Base-by-base conservation (phyloP, 1,140 invertebrate species). In the Hermetia illucens region DNA sequence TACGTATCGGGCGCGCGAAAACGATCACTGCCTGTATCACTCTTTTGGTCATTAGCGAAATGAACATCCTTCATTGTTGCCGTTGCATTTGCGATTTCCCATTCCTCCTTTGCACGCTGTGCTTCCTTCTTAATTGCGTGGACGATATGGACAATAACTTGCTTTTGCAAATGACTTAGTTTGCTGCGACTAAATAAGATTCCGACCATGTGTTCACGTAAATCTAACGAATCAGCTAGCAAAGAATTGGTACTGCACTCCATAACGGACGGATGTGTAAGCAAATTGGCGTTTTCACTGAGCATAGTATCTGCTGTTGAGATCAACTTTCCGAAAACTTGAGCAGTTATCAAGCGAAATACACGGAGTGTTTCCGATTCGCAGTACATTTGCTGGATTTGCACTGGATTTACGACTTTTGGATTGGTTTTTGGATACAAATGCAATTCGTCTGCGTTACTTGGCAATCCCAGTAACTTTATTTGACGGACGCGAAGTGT, bases 171-270 rank as follows among this genome's bases (percentile, higher is more conserved):
- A 53, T 93, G 84, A 0, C 89, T 94, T 1, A 97, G 65, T 60
- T 94, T 94, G 52, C 85, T 91, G 31, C 89, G 72, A 46, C 87
- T 91, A 61, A 96, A 97, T 12, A 97, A 65, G 46, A 97, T 96
- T 35, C 91, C 91, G 15, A 96, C 92, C 74, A 97, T 92, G 52
- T 96, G 91, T 58, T 96, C 91, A 15, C 90, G 77, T 0, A 97
- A 65, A 61, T 96, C 89, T 40, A 61, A 38, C 0, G 58, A 61
- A 31, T 61, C 58, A 0, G 53, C 55, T 2, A 60, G 40, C 39
- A 60, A 33, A 1, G 57, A 52, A 24, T 43, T 40, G 4, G 25
- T 39, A 37, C 43, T 47, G 3, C 43, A 36, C 18, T 49, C 45
- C 39, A 47, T 40, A 21, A 21, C 21, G 1, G 34, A 24, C 24